These are phyloP conservation scores for Typhlichthys subterraneus DNA, from an alignment of 2,797 vertebrate species.

Conservation along the genomic window DNA sequence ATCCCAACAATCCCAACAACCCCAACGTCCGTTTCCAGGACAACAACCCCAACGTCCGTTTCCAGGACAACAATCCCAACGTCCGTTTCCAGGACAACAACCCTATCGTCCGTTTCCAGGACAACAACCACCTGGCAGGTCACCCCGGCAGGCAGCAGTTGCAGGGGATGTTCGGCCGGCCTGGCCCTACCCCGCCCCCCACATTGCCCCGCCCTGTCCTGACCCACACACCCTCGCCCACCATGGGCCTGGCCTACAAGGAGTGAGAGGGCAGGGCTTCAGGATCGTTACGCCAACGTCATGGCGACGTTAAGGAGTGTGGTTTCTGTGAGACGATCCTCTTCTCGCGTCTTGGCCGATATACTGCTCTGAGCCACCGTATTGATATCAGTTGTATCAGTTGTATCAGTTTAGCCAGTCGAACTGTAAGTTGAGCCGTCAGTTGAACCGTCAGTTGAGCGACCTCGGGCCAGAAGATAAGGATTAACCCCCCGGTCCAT, in stretches of 20 bases:
- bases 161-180: constrained; percentile 72
- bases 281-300: no score
- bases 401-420: background rate
- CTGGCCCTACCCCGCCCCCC: constrained; percentile 71
- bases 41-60: constrained; percentile 60
- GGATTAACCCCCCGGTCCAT: no score
- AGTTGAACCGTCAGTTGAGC: no score
- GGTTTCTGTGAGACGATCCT: background rate
- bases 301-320: no score
- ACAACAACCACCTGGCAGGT: constrained; percentile 4
- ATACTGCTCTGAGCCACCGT: no score
- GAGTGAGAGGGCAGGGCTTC: constrained; percentile 41
- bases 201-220: constrained; percentile 70
- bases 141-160: constrained; percentile 63
- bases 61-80: constrained; percentile 35
- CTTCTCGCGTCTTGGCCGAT: no score
- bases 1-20: constrained; percentile 41
- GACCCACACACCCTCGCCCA: constrained; percentile 67
- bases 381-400: background rate
- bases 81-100: constrained; percentile 49
- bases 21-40: constrained; percentile 73
- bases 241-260: constrained; percentile 67
- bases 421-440: no score
- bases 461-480: no score
- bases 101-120: constrained; percentile 4